A percentile compares a stretch with the other conserved stretches of the same genome.
Evolutionary conservation across 1,140 invertebrate genomes (phyloP).

Genomic region (Idris sp.): DNA sequence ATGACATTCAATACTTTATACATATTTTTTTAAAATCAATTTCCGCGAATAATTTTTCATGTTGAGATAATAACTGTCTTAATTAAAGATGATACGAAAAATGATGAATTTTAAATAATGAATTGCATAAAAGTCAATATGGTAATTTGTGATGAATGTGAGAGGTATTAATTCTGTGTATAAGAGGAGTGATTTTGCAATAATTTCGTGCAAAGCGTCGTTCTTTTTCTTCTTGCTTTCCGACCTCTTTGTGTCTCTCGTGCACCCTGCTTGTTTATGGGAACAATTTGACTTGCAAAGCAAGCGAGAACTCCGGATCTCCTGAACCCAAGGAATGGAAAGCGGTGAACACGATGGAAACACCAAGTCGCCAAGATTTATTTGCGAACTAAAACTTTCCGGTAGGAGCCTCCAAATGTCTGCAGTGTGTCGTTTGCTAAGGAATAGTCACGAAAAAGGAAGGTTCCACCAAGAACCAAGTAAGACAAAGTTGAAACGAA

Average conservation of each 20-base stretch:
- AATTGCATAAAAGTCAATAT: slow-evolving; percentile 22
- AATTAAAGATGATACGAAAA: slow-evolving; percentile 36
- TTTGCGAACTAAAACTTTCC: slow-evolving; percentile 62
- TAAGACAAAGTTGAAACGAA: not conserved
- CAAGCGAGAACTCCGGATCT: slow-evolving; percentile 61
- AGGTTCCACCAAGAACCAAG: slow-evolving; percentile 24
- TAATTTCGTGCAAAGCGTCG: slow-evolving; percentile 49
- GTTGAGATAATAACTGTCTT: slow-evolving; percentile 16
- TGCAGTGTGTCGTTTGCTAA: slow-evolving; percentile 51
- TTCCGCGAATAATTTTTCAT: slow-evolving; percentile 18
- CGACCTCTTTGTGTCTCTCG: slow-evolving; percentile 58
- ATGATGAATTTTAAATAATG: slow-evolving; percentile 24
- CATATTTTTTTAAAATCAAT: slow-evolving; percentile 2
- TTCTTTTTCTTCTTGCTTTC: slow-evolving; percentile 45
- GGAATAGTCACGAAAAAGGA: slow-evolving; percentile 57
- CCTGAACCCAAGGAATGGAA: slow-evolving; percentile 58
- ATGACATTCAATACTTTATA: slow-evolving; percentile 2
- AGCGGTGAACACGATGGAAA: slow-evolving; percentile 62
- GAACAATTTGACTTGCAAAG: slow-evolving; percentile 75
- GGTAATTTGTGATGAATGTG: slow-evolving; percentile 30
- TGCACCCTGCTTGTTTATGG: slow-evolving; percentile 65
- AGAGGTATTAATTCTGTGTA: slow-evolving; percentile 42
- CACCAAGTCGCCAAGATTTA: slow-evolving; percentile 64
- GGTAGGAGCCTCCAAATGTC: slow-evolving; percentile 56
- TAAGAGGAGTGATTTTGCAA: slow-evolving; percentile 48